Evolutionary conservation across 2,888 invertebrate genomes (phyloP).

Genomic region (Orgyia antiqua): DNA sequence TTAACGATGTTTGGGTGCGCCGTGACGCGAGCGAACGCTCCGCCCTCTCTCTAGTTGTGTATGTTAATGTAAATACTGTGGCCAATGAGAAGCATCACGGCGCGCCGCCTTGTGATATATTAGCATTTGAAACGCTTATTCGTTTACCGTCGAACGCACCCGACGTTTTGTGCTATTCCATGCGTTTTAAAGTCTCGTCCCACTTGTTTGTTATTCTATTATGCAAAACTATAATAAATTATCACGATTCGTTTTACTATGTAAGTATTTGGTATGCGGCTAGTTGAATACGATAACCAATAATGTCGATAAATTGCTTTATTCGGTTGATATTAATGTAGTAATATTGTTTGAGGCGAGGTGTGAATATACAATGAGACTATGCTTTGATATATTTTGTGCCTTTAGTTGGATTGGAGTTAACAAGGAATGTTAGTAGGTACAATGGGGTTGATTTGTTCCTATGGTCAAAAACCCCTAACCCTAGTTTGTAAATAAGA

Average conservation of each 20-base stretch:
- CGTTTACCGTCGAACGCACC: conserved; percentile 43
- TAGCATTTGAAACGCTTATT: conserved; percentile 75
- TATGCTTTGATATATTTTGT: too few species aligned
- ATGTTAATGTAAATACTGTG: conserved; percentile 70
- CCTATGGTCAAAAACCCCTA: too few species aligned
- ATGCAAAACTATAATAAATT: conserved; percentile 57
- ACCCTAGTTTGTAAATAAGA: too few species aligned
- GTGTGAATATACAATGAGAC: conserved; percentile 44
- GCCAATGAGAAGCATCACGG: conserved; percentile 69
- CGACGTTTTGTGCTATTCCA: conserved; percentile 49
- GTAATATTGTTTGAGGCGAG: conserved; percentile 34
- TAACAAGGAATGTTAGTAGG: too few species aligned
- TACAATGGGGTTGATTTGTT: too few species aligned
- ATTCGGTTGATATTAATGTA: conserved; percentile 44
- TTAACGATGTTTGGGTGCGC: conserved; percentile 63
- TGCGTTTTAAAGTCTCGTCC: conserved; percentile 51
- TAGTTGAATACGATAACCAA: conserved; percentile 33
- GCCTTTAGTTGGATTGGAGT: too few species aligned
- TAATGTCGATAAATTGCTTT: conserved; percentile 48
- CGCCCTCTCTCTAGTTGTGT: conserved; percentile 51
- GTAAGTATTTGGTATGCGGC: conserved; percentile 35
- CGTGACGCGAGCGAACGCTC: conserved; percentile 63
- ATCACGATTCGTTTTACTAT: conserved; percentile 39
- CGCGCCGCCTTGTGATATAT: conserved; percentile 73
- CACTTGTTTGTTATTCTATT: conserved; percentile 40